These are phyloP conservation scores for Siphonodentalium dalli DNA, from an alignment of 2,888 invertebrate genomes.

Conservation along the genomic window DNA sequence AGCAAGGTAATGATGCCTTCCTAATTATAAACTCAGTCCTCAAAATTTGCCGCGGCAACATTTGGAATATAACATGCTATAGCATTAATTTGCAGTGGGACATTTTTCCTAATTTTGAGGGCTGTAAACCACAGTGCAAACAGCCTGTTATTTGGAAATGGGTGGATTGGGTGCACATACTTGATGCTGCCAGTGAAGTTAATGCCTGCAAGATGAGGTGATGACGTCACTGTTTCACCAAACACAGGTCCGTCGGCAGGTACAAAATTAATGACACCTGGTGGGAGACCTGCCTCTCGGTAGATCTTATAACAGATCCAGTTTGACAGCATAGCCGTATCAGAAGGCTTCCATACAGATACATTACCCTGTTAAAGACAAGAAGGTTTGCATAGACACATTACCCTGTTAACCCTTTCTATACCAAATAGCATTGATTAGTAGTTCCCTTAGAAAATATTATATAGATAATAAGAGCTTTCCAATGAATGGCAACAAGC, in stretches of 20 bases:
- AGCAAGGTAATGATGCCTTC: too few species aligned
- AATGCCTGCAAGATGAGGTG: constrained; percentile 86
- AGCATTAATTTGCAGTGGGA: too few species aligned
- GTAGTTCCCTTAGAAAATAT: too few species aligned
- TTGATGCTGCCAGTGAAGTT: constrained; percentile 99
- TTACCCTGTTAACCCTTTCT: too few species aligned
- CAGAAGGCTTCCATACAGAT: constrained; percentile 98
- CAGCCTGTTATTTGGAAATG: neutral
- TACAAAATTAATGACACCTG: constrained; percentile 96
- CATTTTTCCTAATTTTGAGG: neutral
- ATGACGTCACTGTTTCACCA: constrained; percentile 86
- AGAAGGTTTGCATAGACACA: too few species aligned
- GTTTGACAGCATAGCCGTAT: constrained; percentile 94
- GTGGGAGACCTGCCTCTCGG: constrained; percentile 93
- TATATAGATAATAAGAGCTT: too few species aligned
- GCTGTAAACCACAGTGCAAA: neutral
- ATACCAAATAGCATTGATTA: too few species aligned
- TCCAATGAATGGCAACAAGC: too few species aligned
- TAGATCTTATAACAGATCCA: constrained; percentile 83
- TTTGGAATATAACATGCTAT: too few species aligned
- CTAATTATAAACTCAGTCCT: too few species aligned
- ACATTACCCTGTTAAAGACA: constrained; percentile 79
- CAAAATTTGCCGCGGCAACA: too few species aligned
- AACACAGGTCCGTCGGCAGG: constrained; percentile 96
- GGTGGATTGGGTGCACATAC: constrained; percentile 67